Evolutionary conservation across 2,888 invertebrate genomes (phyloP), one percentile per base, ranked within the genome.

Genomic region (Hypomecis punctinalis): DNA sequence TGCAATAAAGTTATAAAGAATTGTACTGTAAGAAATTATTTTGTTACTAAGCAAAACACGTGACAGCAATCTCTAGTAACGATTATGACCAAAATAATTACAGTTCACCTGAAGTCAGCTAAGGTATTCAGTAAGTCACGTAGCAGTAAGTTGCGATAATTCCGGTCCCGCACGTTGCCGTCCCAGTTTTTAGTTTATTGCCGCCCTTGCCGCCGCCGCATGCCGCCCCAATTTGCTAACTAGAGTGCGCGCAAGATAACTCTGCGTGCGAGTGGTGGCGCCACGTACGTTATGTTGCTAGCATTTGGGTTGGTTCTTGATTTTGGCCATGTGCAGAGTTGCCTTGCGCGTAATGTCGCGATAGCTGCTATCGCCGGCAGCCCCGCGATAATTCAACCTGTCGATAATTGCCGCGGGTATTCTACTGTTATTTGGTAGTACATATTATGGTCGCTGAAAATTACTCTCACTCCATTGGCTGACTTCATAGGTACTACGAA

Each of bases 291-390:
- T 23, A 23, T 23, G 23, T 23, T 2, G 23, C 23, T 23, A 23
- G 23, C 23, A 23, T 23, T 23, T 23, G 23, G 23, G 23, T 23
- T 23, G 3, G 23, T 23, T 23, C 23, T 3, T 23, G 23, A 23
- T 23, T 23, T 23, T 23, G 3, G 23, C 23, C 23, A 3, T 2
- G 23, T 3, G 23, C 23, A 23, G 23, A 23, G 23, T 23, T 23
- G 23, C 23, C 1, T 23, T 23, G 23, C 23, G 23, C 23, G 23
- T 23, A 23, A 23, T 54, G 61, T 33, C 13, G 61, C 61, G 61
- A 61, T 61, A 61, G 56, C 61, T 56, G 56, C 61, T 61, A 61
- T 23, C 48, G 61, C 43, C 55, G 55, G 55, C 61, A 55, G 54
- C 55, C 45, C 37, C 23, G 33, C 48, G 55, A 61, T 61, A 55